Evolutionary conservation across 1,140 invertebrate genomes (phyloP), one percentile per base, ranked within the genome.

Genomic region (Apolygus lucorum): DNA sequence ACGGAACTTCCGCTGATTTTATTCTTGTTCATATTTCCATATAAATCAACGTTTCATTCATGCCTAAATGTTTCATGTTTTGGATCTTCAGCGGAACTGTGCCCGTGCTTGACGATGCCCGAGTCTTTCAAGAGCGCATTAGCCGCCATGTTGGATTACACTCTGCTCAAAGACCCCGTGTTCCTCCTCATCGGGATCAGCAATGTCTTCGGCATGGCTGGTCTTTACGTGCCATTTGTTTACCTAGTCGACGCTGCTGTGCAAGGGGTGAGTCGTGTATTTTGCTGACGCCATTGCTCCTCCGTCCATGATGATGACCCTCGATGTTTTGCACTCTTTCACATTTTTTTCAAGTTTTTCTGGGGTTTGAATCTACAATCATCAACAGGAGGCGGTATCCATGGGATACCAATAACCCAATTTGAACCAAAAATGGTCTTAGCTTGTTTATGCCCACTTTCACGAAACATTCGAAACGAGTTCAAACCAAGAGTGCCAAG

Each of bases 161-260:
- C 89, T 52, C 81, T 99, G 28, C 81, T 99, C 28, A 91, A 88
- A 71, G 88, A 97, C 81, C 92, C 93, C 0, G 88, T 94, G 27
- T 97, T 98, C 79, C 86, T 96, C 79, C 80, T 96, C 4, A 93
- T 98, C 73, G 94, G 93, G 68, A 84, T 98, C 14, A 96, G 93
- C 69, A 99, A 98, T 79, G 83, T 98, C 0, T 93, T 97, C 77
- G 94, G 93, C 72, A 91, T 92, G 89, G 88, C 95, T 63, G 95
- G 95, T 52, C 86, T 97, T 59, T 97, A 96, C 79, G 90, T 97
- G 54, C 96, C 96, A 28, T 98, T 97, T 78, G 91, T 97, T 1
- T 98, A 94, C 78, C 81, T 97, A 25, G 90, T 95, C 2, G 91
- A 93, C 76, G 87, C 88, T 72, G 93, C 94, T 2, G 82, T 82